Conservation (phyloP, 2,888 invertebrate species). For the Cyclophora punctaria region DNA sequence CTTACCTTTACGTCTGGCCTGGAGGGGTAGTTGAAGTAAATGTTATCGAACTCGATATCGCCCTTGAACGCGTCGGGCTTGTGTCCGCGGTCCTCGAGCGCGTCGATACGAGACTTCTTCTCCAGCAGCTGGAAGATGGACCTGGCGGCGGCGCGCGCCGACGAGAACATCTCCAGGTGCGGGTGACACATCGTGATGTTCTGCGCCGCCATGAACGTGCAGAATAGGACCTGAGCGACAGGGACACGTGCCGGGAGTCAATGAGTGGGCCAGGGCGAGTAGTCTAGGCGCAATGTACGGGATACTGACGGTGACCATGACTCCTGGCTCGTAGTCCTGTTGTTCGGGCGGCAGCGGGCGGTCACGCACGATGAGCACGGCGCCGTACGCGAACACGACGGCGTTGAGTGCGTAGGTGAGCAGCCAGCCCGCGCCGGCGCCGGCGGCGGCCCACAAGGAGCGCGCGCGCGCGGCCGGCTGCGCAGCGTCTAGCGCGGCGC, state of each 20-base stretch:
- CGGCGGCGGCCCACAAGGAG: conserved; percentile 79
- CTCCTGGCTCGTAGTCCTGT: conserved; percentile 79
- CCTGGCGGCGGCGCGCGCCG: conserved; percentile 82
- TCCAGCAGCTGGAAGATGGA: conserved; percentile 82
- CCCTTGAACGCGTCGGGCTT: conserved; percentile 75
- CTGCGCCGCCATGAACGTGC: conserved; percentile 83
- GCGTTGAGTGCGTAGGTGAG: conserved; percentile 83
- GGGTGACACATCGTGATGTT: conserved; percentile 84
- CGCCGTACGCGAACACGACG: conserved; percentile 86
- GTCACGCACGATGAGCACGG: conserved; percentile 78
- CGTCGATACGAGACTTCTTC: conserved; percentile 52
- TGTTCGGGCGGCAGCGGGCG: conserved; percentile 70
- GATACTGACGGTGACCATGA: conserved; percentile 78
- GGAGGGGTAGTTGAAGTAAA: conserved; percentile 87
- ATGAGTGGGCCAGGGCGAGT: too few species aligned
- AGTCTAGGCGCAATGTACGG: too few species aligned
- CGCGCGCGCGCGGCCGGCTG: conserved; percentile 73
- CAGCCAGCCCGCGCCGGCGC: conserved; percentile 82
- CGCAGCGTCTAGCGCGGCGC: conserved; percentile 68
- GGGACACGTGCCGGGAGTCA: too few species aligned
- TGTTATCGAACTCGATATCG: conserved; percentile 79
- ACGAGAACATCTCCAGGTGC: conserved; percentile 82
- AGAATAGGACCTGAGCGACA: conserved; percentile 78
- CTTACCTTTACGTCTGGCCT: conserved; percentile 80
- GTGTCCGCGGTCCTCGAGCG: conserved; percentile 50